Conservation (phyloP, 2,888 invertebrate genomes). For the Acleris emargana region DNA sequence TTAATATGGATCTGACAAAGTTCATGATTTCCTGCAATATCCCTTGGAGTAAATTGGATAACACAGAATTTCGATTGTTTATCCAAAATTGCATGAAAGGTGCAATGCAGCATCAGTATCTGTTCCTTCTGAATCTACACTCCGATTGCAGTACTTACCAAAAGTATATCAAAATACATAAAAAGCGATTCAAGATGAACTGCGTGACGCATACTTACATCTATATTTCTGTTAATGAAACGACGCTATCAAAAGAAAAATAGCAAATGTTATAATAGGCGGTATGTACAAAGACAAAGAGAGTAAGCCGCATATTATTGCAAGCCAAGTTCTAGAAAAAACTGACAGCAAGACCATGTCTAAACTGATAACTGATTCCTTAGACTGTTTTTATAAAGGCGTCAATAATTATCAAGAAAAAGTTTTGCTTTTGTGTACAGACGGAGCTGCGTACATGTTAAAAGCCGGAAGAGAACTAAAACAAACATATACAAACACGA, state of each 20-base stretch:
- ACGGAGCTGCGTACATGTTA: too few species aligned
- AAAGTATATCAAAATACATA: conserved; percentile 17
- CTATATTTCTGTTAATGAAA: conserved; percentile 17
- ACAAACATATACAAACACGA: too few species aligned
- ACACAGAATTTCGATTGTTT: too few species aligned
- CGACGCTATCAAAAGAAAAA: conserved; percentile 16
- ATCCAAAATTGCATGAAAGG: too few species aligned
- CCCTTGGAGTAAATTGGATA: too few species aligned
- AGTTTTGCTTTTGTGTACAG: not conserved
- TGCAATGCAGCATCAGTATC: not conserved
- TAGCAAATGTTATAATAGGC: conserved; percentile 22
- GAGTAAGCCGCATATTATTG: conserved; percentile 13
- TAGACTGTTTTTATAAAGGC: conserved; percentile 9
- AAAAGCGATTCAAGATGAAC: not conserved
- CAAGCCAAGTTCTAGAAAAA: conserved; percentile 9
- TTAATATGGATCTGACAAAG: too few species aligned
- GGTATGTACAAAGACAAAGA: conserved; percentile 12
- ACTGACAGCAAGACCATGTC: conserved; percentile 11
- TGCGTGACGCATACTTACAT: conserved; percentile 12
- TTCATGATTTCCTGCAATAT: too few species aligned
- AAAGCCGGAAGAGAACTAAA: too few species aligned
- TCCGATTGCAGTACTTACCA: conserved; percentile 14
- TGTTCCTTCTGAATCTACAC: conserved; percentile 15
- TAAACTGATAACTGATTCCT: conserved; percentile 4
- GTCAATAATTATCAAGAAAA: conserved; percentile 14